These are phyloP conservation scores for Parnassius apollo DNA, from an alignment of 2,888 invertebrate species.

Conservation along the genomic window DNA sequence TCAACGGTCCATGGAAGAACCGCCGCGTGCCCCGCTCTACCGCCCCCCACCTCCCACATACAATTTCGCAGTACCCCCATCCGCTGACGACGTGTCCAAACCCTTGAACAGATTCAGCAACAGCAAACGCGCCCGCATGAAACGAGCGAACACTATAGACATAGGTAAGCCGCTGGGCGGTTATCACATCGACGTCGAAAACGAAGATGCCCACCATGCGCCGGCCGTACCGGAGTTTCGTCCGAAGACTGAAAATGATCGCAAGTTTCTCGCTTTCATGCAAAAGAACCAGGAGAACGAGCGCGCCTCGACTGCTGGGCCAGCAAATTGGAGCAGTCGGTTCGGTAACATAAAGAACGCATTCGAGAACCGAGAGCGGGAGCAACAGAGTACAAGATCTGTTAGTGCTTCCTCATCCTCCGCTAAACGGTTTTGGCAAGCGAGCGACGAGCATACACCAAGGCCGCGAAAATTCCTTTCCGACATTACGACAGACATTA, in stretches of 20 bases:
- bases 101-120: conserved; percentile 73
- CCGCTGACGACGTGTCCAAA: conserved; percentile 60
- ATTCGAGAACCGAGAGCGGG: conserved; percentile 84
- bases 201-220: conserved; percentile 61
- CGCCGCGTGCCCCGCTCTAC: conserved; percentile 52
- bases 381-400: conserved; percentile 55
- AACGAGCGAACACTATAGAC: conserved; percentile 93
- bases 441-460: conserved; percentile 79
- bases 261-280: conserved; percentile 91
- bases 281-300: conserved; percentile 82
- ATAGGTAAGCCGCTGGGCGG: conserved; percentile 87
- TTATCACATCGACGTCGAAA: conserved; percentile 74
- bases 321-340: conserved; percentile 88
- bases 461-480: conserved; percentile 47
- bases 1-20: conserved; percentile 47
- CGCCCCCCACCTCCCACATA: conserved; percentile 68
- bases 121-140: conserved; percentile 88
- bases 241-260: conserved; percentile 92
- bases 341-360: conserved; percentile 92
- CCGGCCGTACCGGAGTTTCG: conserved; percentile 84
- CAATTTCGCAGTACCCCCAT: conserved; percentile 66
- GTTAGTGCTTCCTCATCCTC: conserved; percentile 66
- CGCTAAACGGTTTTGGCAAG: conserved; percentile 80
- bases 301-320: conserved; percentile 39
- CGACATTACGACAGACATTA: conserved; percentile 55